Evolutionary conservation across 2,888 invertebrate species (phyloP).

Genomic region (Caenorhabditis parvicauda): DNA sequence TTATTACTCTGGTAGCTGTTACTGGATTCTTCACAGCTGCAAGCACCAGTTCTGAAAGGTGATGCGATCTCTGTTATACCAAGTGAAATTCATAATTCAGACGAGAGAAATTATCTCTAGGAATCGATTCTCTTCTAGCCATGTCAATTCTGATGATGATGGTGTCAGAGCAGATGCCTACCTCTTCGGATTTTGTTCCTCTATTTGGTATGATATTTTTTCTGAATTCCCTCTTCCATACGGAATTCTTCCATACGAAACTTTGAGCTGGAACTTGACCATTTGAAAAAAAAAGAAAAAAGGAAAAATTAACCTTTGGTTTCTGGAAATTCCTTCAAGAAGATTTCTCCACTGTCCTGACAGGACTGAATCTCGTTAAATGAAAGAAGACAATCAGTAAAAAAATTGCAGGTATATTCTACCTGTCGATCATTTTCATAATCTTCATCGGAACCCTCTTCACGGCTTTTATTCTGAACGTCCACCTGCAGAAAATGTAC

Average conservation of each 20-base stretch:
- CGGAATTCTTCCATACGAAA: too few species aligned
- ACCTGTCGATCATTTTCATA: constrained; percentile 59
- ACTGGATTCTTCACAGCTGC: constrained; percentile 66
- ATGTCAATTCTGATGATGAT: constrained; percentile 67
- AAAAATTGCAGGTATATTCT: constrained; percentile 43
- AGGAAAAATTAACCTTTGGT: too few species aligned
- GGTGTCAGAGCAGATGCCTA: constrained; percentile 67
- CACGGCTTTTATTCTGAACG: constrained; percentile 60
- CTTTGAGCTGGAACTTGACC: too few species aligned
- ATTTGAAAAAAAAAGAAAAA: too few species aligned
- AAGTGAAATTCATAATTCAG: constrained; percentile 12
- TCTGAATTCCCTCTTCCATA: neutral
- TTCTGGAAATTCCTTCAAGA: too few species aligned
- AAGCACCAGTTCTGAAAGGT: constrained; percentile 63
- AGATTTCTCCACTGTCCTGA: too few species aligned
- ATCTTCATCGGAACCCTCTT: constrained; percentile 61
- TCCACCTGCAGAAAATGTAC: constrained; percentile 60
- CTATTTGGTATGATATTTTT: constrained; percentile 39
- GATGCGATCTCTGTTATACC: neutral
- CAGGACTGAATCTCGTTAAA: neutral
- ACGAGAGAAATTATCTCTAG: constrained; percentile 57
- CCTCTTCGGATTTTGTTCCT: constrained; percentile 62
- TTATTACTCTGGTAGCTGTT: constrained; percentile 64
- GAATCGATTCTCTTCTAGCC: constrained; percentile 63
- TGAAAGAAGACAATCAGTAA: neutral